Base-by-base conservation (phyloP, 2,797 vertebrate species). In the Gouania willdenowi region DNA sequence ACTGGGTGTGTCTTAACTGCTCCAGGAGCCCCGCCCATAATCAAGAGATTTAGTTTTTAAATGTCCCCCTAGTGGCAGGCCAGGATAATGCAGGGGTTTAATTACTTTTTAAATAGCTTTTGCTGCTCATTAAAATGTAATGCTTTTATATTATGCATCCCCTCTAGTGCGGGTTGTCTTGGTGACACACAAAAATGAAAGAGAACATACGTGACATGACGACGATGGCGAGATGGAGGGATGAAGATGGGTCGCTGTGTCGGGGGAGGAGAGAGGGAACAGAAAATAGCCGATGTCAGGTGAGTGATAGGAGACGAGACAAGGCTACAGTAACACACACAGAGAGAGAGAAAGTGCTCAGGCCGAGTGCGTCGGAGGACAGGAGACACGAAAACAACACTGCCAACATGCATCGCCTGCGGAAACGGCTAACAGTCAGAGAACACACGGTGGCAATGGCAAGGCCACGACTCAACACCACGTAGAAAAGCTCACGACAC, bases 351-450 rank as follows among this genome's bases (percentile, higher is more conserved):
- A 60, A 65, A 72, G 75, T 44, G 76, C 61, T 68, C 63, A 75
- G 76, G 71, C 78, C 69, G 54, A 77, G 71, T 75, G 81, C 83
- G 78, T 77, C 79, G 54, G n/a, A n/a, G 19, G 6, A 20, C 19
- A 20, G 20, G 19, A 20, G 19, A 20, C 19, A 20, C 13, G 21
- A 71, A 55, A 80, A 30, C 63, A 55, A 78, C 68, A 81, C 69
- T 77, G 82, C 75, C 72, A 66, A 45, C 83, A 83, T 86, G 84
- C 84, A 77, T 80, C 75, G 16, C 63, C 81, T 47, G 68, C 70
- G 72, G 74, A 82, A 79, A 75, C 72, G 46, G 71, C 59, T 61
- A 75, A 79, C 71, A 72, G 71, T 79, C 75, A 58, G 65, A 72
- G n/a, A n/a, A n/a, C n/a, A 80, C 64, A 71, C 41, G 64, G 70